Percentiles rank a stretch among this genome's conserved stretches.
phyloP scores from a whole-genome alignment of 2,797 vertebrate genomes.

The Cryptoblepharus egeriae region DNA sequence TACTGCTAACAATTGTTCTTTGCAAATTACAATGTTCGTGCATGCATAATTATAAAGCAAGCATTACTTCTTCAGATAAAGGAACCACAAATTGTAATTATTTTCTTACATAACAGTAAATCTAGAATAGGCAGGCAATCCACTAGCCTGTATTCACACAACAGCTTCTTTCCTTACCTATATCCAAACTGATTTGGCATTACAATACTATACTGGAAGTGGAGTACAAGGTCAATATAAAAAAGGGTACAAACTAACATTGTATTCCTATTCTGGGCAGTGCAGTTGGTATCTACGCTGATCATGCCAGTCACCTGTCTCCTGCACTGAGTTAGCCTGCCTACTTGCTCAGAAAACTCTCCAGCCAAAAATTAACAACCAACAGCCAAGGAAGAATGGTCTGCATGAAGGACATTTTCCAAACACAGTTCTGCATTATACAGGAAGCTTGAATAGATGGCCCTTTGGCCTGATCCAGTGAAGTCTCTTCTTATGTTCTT shows the following conservation, averaged over 20 bases:
- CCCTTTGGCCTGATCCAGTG: no score
- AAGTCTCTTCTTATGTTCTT: no score
- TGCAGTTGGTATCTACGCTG: neutral
- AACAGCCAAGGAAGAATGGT: neutral
- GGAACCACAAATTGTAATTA: conserved; percentile 38
- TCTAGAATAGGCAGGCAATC: neutral
- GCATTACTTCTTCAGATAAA: conserved; percentile 33
- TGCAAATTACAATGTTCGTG: conserved; percentile 37
- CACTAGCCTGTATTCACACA: neutral
- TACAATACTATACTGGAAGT: neutral
- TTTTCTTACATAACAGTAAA: conserved; percentile 31
- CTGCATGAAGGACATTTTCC: neutral
- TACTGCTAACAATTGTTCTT: conserved; percentile 44
- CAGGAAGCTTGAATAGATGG: no score
- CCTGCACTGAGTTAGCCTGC: neutral
- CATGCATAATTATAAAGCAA: conserved; percentile 29
- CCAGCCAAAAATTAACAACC: neutral
- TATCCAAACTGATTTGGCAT: conserved; percentile 8
- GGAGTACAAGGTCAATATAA: neutral
- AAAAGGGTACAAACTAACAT: neutral
- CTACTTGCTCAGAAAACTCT: neutral
- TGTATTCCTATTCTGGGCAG: neutral
- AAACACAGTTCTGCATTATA: neutral
- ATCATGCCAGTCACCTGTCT: neutral
- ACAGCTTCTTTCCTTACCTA: neutral